Conservation (phyloP, 2,797 vertebrate species). For the Oreortyx pictus region DNA sequence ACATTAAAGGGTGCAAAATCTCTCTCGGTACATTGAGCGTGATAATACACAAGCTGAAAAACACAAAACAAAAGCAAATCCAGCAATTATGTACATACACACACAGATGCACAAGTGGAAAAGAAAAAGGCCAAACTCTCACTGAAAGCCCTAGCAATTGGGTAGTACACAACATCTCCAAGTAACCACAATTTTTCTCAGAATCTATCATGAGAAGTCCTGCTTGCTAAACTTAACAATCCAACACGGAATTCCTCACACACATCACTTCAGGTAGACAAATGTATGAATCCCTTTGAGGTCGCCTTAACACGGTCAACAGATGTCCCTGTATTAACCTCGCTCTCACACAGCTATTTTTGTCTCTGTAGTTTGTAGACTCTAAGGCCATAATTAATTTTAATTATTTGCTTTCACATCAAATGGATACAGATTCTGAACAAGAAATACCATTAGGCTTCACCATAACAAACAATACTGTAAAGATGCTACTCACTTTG, state of each 20-base stretch:
- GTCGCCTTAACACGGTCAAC: conserved; percentile 56
- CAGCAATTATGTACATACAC: not conserved
- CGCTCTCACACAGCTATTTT: conserved; percentile 70
- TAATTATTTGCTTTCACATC: conserved; percentile 81
- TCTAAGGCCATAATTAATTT: conserved; percentile 75
- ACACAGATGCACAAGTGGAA: not conserved
- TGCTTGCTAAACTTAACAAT: conserved; percentile 63
- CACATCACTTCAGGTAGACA: conserved; percentile 46
- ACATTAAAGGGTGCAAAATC: not conserved
- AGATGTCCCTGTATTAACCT: conserved; percentile 70
- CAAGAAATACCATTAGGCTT: conserved; percentile 43
- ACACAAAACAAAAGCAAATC: not conserved
- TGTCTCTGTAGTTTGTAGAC: conserved; percentile 60
- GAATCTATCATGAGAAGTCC: conserved; percentile 31
- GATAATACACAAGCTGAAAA: not conserved
- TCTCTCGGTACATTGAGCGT: accelerated
- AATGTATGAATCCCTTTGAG: conserved; percentile 62
- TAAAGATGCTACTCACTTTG: conserved; percentile 32
- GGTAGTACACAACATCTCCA: not conserved
- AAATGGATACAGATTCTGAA: conserved; percentile 52
- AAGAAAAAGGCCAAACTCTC: not conserved
- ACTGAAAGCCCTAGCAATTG: not conserved
- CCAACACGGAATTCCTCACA: conserved; percentile 43
- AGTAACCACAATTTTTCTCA: conserved; percentile 13
- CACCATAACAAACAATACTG: not conserved